Evolutionary conservation across 2,113 vertebrate species (phyloP), one percentile per base, ranked within the genome.

Genomic region (Lophochroa leadbeateri): DNA sequence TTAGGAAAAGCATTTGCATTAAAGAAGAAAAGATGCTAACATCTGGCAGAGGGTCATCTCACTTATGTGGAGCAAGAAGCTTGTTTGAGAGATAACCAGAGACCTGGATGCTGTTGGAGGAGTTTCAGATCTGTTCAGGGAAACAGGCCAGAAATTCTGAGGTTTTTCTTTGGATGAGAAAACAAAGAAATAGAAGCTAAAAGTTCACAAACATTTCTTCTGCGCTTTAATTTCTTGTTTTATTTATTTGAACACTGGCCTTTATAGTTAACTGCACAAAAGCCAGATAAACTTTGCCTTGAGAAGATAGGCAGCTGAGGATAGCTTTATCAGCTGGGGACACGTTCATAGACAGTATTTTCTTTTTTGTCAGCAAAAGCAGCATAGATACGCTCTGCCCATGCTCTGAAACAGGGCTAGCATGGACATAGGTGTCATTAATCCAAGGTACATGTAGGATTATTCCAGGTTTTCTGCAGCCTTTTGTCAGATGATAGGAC

Each of bases 271-370:
- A 31, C 46, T 55, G 44, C 25, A 23, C 67, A 44, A 64, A 49
- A 61, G 72, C 13, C 63, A 83, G 44, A 68, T 90, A 55, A 70
- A n/a, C 25, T 39, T 57, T 8, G 43, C 77, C 71, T 61, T 7
- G 31, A n/a, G 61, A 33, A 79, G 61, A 70, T 4, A 17, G 77
- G 39, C 35, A 33, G 6, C 55, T 13, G 49, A 72, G 44, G 81
- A 29, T 88, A 61, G 46, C 28, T 78, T 28, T 82, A 29, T 65
- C 90, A 55, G 64, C 58, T 13, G 37, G 78, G 31, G 58, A 13
- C 10, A 0, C 3, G 0, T 17, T 50, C 27, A 0, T 5, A 25
- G 50, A 31, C 71, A 64, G 80, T 72, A 2, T 53, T 80, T 67
- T 63, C 23, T 55, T 31, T 60, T 70, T 58, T 58, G 74, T 68